These are phyloP conservation scores for Galago senegalensis DNA, from an alignment of 2,797 vertebrate species.

Conservation along the genomic window DNA sequence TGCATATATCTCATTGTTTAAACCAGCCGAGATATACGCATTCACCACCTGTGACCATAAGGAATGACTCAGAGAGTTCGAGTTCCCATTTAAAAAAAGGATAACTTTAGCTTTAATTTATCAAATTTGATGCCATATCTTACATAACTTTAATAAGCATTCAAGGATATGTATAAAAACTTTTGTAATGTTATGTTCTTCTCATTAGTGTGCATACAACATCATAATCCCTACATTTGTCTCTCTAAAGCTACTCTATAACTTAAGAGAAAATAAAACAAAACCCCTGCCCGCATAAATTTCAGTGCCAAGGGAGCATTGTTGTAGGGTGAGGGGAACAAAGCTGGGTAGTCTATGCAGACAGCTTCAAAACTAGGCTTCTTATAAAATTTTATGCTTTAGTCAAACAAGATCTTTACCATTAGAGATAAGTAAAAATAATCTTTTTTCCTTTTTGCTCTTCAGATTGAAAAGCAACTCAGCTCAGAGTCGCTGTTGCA, in stretches of 20 bases:
- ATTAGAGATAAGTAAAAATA: background rate
- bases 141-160: background rate
- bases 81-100: background rate
- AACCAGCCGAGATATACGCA: background rate
- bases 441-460: conserved; percentile 75
- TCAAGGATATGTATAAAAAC: background rate
- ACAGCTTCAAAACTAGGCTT: background rate
- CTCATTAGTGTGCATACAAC: background rate
- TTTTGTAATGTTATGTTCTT: background rate
- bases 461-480: conserved; percentile 91
- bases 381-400: background rate
- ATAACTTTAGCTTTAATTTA: conserved; percentile 4
- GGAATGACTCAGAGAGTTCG: background rate
- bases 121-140: background rate
- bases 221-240: background rate
- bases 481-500: conserved; percentile 87
- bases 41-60: background rate
- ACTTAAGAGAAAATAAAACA: background rate
- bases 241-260: background rate
- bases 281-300: background rate
- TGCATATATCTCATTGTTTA: background rate
- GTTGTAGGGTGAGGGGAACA: no score
- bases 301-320: background rate
- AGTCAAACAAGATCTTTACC: background rate
- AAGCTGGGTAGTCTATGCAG: no score